Base-by-base conservation (phyloP, 1,140 invertebrate genomes). In the Limonius californicus region DNA sequence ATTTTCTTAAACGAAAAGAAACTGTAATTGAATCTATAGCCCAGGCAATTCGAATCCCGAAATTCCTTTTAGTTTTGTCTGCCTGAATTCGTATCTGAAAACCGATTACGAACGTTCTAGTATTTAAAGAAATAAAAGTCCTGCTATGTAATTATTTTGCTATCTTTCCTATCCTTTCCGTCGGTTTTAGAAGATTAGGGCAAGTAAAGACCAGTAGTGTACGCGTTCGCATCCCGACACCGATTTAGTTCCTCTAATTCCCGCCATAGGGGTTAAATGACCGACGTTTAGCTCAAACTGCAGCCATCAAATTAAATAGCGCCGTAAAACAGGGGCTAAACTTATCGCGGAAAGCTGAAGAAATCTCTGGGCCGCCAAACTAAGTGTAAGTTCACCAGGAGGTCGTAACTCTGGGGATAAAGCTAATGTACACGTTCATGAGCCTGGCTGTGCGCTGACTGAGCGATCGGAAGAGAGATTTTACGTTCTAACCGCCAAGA, bases 161-260 rank as follows among this genome's bases (percentile, higher is more conserved):
- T 50, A 50, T 50, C 45, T 50, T 39, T 50, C 45, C 15, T 50
- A 50, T 50, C 21, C 64, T 42, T 53, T 58, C 56, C 43, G 56
- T 43, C 64, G 60, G 53, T 59, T 65, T 59, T 30, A 54, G 45
- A 61, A 57, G 65, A 66, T 66, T 66, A 66, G 47, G 30, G 16
- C 57, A 61, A 66, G 61, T 66, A 61, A 62, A 59, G 59, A 66
- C 61, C 56, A 63, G 62, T 42, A 57, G 57, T 39, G 57, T 59
- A 61, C 55, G 65, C 53, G 61, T 66, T 61, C 65, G 61, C 65
- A 63, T 63, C 55, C 61, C 45, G 59, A 61, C 58, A 60, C 61
- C 65, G 62, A 54, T 61, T 63, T 61, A 66, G 61, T 61, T 63
- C 58, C 57, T 66, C 54, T 66, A 66, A 66, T 66, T 66, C 62